Base-by-base conservation (phyloP, 92 coral and sea anemone species). In the Palythoa grandiflora region DNA sequence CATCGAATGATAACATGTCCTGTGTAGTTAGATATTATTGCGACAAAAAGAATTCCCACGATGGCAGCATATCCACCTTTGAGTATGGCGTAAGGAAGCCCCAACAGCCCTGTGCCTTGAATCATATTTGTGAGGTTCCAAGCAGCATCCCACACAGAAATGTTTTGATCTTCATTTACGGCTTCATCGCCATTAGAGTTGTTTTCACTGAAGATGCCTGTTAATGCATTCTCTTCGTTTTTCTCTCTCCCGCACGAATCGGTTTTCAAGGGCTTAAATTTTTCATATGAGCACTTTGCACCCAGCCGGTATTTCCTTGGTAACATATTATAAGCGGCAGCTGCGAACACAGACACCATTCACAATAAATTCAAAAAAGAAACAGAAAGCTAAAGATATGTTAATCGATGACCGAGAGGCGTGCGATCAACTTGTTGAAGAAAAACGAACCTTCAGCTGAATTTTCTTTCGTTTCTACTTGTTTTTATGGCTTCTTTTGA, bases 51-150 rank as follows among this genome's bases (percentile, higher is more conserved):
- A 17, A 88, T 71, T 9, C 93, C 93, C 2, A 91, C 20, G 21
- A 91, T 19, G 15, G 89, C 87, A 1, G 86, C 89, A n/a, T 87
- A 54, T 21, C 93, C 93, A 7, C 93, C 93, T 68, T 91, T 88
- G 19, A 83, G 79, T 37, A 91, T 89, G 0, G 93, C 93, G 53
- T 83, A 91, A 6, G 93, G 93, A 6, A 91, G 83, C 15, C 91
- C 93, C 2, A 91, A 68, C 1, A 91, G 48, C 1, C 93, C 93
- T 0, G 93, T 84, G 2, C 93, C 93, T 84, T 91, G 80, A 7
- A 91, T 89, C 89, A 91, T 88, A 74, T 91, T 91, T 15, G 88
- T 78, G 28, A 91, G 75, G 19, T 91, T 91, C 93, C 93, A 91
- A 2, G 91, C 78, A 3, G 93, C 91, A 7, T 88, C 91, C 68